Conservation (phyloP, 2,888 invertebrate species). For the Campoletis raptor region DNA sequence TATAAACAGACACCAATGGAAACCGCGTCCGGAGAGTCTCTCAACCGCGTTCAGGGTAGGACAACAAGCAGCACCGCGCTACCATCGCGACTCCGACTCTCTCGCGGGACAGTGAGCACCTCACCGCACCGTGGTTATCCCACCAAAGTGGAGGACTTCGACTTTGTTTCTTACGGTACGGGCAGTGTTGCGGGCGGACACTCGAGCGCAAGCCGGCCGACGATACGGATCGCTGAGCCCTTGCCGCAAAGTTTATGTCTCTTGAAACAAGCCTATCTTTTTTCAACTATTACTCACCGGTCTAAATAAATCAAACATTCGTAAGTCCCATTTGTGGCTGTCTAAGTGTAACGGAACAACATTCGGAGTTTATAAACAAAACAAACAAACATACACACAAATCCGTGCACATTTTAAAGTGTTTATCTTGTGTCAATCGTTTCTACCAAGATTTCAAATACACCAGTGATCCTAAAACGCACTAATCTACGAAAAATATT, state of each 20-base stretch:
- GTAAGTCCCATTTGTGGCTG: neutral
- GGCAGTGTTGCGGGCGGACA: conserved; percentile 69
- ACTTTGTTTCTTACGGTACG: conserved; percentile 69
- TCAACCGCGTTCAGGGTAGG: conserved; percentile 37
- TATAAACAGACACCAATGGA: conserved; percentile 15
- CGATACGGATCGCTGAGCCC: conserved; percentile 73
- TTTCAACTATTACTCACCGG: conserved; percentile 12
- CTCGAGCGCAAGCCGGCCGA: conserved; percentile 70
- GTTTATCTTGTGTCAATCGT: neutral
- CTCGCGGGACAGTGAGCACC: conserved; percentile 54
- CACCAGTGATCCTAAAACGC: neutral
- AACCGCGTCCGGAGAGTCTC: conserved; percentile 49
- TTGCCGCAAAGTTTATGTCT: conserved; percentile 66
- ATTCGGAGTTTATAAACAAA: neutral
- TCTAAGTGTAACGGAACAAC: conserved; percentile 7
- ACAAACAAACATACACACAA: neutral
- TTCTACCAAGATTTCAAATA: neutral
- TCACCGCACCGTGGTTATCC: conserved; percentile 54
- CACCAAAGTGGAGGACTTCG: conserved; percentile 67
- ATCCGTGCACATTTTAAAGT: neutral
- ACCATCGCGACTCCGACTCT: conserved; percentile 61
- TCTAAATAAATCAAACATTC: neutral
- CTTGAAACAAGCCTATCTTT: conserved; percentile 45
- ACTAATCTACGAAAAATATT: neutral
- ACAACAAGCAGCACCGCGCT: conserved; percentile 41